These are phyloP conservation scores for Clarias pachynema DNA, from an alignment of 2,797 vertebrate genomes.

Conservation along the genomic window DNA sequence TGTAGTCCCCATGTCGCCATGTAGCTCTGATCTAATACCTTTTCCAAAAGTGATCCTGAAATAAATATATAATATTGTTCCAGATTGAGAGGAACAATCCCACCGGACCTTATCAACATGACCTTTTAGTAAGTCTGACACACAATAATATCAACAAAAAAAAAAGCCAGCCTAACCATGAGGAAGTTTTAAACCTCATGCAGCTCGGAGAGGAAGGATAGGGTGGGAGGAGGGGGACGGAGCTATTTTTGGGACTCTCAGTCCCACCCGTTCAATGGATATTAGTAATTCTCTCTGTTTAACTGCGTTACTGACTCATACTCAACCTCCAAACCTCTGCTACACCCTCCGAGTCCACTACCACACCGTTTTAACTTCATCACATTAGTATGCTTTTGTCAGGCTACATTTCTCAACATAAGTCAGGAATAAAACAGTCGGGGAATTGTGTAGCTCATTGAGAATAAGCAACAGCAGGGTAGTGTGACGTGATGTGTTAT, in stretches of 20 bases:
- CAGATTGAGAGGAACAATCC: not conserved
- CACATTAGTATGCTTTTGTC: not conserved
- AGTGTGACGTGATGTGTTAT: not conserved
- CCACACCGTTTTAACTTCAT: not conserved
- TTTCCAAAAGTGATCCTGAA: not conserved
- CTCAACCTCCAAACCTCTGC: conserved; percentile 1
- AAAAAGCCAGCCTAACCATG: conserved; percentile 21
- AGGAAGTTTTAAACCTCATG: conserved; percentile 32
- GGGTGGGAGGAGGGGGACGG: conserved; percentile 6
- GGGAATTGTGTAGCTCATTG: not conserved
- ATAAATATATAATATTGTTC: not conserved
- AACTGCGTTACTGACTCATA: conserved; percentile 53
- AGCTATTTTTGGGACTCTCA: conserved; percentile 50
- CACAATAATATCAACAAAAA: conserved; percentile 25
- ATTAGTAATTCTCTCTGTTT: conserved; percentile 43
- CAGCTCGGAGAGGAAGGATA: conserved; percentile 28
- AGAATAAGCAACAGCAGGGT: not conserved
- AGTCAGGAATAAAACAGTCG: not conserved
- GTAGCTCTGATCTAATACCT: not conserved
- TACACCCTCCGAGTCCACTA: not conserved
- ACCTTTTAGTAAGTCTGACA: conserved; percentile 2
- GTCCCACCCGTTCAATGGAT: conserved; percentile 15
- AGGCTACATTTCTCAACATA: not conserved
- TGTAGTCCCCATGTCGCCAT: too few species aligned
- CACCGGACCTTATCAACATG: not conserved